These are phyloP conservation scores for Philonicus albiceps DNA, from an alignment of 2,888 invertebrate genomes.

Conservation along the genomic window DNA sequence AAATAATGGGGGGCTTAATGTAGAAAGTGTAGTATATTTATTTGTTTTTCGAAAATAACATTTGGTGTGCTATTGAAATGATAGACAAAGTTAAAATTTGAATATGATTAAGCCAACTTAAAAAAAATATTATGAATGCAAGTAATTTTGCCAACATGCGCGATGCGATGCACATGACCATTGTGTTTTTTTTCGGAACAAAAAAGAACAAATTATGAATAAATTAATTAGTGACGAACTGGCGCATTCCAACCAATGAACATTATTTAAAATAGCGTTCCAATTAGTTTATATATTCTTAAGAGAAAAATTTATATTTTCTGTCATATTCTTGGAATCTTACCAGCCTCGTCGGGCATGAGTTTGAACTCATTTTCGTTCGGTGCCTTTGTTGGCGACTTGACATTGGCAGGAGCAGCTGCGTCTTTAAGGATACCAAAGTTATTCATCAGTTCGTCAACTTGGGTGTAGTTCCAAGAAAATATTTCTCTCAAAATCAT, in stretches of 20 bases:
- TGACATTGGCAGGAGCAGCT: slow-evolving; percentile 63
- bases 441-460: slow-evolving; percentile 8
- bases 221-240: slow-evolving; percentile 8
- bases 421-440: slow-evolving; percentile 56
- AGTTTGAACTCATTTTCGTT: slow-evolving; percentile 71
- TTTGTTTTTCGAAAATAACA: not conserved
- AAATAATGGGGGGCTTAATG: not conserved
- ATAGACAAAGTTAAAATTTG: not conserved
- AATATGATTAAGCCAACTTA: not conserved
- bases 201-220: too few species aligned
- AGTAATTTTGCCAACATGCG: not conserved
- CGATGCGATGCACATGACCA: not conserved
- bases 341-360: slow-evolving; percentile 77
- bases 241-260: slow-evolving; percentile 9
- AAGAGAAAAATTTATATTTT: not conserved
- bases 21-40: not conserved
- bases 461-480: not conserved
- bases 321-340: slow-evolving; percentile 55
- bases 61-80: not conserved
- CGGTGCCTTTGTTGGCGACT: slow-evolving; percentile 71
- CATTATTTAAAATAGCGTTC: not conserved
- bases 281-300: not conserved
- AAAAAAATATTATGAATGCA: not conserved
- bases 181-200: not conserved
- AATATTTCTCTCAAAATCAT: not conserved